A percentile compares a stretch with the other conserved stretches of the same genome.
Evolutionary conservation across 2,797 vertebrate genomes (phyloP).

Genomic region (Schizothorax lantsangensis): DNA sequence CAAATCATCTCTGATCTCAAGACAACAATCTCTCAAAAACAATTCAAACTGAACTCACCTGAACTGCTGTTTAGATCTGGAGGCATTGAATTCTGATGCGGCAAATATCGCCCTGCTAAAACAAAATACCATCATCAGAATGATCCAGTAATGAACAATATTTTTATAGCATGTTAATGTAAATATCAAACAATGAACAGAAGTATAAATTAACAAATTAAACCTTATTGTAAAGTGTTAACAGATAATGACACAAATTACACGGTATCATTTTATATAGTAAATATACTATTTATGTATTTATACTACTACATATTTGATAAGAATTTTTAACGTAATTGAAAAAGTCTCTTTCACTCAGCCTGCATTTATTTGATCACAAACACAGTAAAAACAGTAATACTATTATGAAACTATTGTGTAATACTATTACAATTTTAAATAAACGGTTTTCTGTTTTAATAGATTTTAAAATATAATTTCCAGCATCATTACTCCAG

Average conservation of each 20-base stretch:
- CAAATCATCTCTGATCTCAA: background rate
- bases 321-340: background rate
- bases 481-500: background rate
- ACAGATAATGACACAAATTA: background rate
- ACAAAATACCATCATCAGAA: conserved; percentile 5
- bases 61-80: background rate
- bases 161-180: background rate
- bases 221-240: background rate
- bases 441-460: background rate
- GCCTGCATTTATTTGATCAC: background rate
- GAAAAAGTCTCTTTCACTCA: background rate
- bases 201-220: background rate
- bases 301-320: background rate
- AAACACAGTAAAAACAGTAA: background rate
- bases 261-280: too few species aligned
- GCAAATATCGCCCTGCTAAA: background rate
- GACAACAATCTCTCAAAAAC: background rate
- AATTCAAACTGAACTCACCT: conserved; percentile 18
- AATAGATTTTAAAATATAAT: background rate
- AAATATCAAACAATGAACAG: background rate
- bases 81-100: background rate
- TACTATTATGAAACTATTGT: background rate
- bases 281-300: too few species aligned
- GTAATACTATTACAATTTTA: background rate
- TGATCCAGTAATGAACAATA: background rate